Percentiles rank a stretch among this genome's conserved stretches.
Evolutionary conservation across 2,888 invertebrate species (phyloP).

Genomic region (Ennomos fuscantarius): DNA sequence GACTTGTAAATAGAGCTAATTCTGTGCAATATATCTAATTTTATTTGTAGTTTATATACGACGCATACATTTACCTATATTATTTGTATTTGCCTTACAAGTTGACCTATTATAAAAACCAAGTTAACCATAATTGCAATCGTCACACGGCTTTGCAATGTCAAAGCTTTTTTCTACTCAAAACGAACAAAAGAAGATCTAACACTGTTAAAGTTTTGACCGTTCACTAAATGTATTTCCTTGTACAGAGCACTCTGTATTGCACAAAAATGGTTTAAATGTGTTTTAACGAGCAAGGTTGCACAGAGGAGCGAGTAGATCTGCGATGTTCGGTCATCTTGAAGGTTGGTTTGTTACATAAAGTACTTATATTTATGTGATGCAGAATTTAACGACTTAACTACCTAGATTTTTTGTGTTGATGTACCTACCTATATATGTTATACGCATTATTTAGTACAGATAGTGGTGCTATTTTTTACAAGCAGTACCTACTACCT

Average conservation of each 20-base stretch:
- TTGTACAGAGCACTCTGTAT: conserved; percentile 21
- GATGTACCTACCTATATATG: too few species aligned
- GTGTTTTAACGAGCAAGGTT: conserved; percentile 24
- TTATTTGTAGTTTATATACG: too few species aligned
- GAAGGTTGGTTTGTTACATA: conserved; percentile 20
- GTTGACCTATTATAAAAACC: too few species aligned
- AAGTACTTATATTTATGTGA: not conserved
- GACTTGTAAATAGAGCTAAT: too few species aligned
- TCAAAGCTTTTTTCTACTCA: conserved; percentile 4
- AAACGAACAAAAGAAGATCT: conserved; percentile 10
- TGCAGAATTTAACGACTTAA: not conserved
- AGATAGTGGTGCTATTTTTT: too few species aligned
- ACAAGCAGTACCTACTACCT: too few species aligned
- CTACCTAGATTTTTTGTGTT: too few species aligned
- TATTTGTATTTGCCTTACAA: too few species aligned
- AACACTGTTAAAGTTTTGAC: conserved; percentile 4
- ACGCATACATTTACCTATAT: too few species aligned
- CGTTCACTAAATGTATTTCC: conserved; percentile 18
- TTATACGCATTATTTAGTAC: too few species aligned
- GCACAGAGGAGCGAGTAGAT: conserved; percentile 6
- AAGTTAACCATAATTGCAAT: too few species aligned
- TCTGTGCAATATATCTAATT: too few species aligned
- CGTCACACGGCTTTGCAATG: not conserved
- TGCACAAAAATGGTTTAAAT: conserved; percentile 18
- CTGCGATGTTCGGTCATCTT: conserved; percentile 24